Evolutionary conservation across 92 coral and sea anemone species (phyloP), one percentile per base, ranked within the genome.

Genomic region (Heliopora coerulea): DNA sequence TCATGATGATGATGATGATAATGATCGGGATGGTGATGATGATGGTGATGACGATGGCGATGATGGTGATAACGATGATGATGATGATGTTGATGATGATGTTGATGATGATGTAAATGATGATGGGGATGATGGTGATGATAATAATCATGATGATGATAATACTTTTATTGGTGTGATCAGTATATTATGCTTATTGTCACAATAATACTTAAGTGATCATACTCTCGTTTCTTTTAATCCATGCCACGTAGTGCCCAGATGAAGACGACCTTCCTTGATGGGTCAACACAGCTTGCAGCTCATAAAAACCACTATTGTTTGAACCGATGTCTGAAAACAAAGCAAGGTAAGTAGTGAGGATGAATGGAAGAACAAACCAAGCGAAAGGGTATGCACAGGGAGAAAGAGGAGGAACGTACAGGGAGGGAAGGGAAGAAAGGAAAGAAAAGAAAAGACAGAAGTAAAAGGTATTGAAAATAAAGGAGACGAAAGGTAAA

Each of bases 191-290:
- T 37, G 42, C 6, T 37, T 4, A 37, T 37, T 4, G 11, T 37
- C 42, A 37, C 11, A 37, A 17, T 50, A 5, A 50, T 17, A 77
- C 27, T 1, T 13, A 4, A 21, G 6, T 20, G 2, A 39, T 26
- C 85, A 50, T 69, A 93, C 98, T 87, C 54, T 87, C 91, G 24
- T 87, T 90, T 73, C 83, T 87, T 52, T 83, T 83, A 21, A 93
- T 83, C 98, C 98, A 93, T 56, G 93, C 98, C 65, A 93, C 79
- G 77, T 93, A 93, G 83, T 93, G 98, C 3, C 98, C 98, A 56
- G 98, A 93, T 18, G 98, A 93, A 0, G 98, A 93, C 0, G 98
- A 93, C 8, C 98, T 83, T 3, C 98, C 98, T 80, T 93, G 98
- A 72, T 93, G 98, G n/a, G 98, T 93, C 10, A 93, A 78, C 7